Percentiles rank a stretch among this genome's conserved stretches.
Evolutionary conservation across 2,113 vertebrate genomes (phyloP).

Genomic region (Chaenogobius annularis): DNA sequence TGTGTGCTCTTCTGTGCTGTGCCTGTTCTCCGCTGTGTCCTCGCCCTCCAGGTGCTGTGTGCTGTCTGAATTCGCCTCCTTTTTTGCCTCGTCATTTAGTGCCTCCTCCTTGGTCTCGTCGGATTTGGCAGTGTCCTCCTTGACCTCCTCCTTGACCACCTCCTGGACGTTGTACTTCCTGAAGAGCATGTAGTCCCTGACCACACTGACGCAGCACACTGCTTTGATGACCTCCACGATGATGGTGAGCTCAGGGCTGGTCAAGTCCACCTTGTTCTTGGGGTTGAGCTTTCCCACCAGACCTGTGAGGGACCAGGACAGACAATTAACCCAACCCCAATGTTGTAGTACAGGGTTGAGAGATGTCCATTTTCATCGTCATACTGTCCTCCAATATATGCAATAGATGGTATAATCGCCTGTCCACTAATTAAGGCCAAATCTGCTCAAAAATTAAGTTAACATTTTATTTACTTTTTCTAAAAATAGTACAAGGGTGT

Average conservation of each 20-base stretch:
- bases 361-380: no score
- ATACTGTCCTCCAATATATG: no score
- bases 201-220: slow-evolving; percentile 92
- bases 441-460: no score
- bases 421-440: no score
- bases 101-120: neutral
- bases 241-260: slow-evolving; percentile 88
- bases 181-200: slow-evolving; percentile 88
- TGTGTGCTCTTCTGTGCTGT: neutral
- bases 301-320: slow-evolving; percentile 65
- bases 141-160: slow-evolving; percentile 82
- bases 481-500: no score
- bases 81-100: slow-evolving; percentile 14
- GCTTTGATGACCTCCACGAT: slow-evolving; percentile 95
- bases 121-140: slow-evolving; percentile 62
- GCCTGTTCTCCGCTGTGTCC: slow-evolving; percentile 8
- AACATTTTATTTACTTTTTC: no score
- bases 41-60: slow-evolving; percentile 6
- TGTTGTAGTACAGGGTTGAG: no score
- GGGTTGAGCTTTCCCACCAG: slow-evolving; percentile 89
- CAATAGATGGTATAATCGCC: no score
- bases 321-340: no score
- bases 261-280: slow-evolving; percentile 93
- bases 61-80: neutral
- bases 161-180: slow-evolving; percentile 96